Conservation (phyloP, 2,888 invertebrate species). For the Tipula lateralis region DNA sequence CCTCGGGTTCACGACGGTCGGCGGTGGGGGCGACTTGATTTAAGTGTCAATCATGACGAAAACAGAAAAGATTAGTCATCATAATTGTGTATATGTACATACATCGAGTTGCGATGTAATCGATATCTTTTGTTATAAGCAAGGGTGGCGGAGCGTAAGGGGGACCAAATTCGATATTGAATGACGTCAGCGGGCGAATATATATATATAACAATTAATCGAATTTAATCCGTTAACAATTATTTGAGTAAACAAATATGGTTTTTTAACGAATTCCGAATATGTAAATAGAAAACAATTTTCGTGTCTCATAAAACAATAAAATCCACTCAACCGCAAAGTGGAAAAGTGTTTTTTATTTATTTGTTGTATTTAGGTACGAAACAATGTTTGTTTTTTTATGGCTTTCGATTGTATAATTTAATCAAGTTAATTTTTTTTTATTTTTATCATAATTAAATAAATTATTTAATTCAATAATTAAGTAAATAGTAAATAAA, state of each 20-base stretch:
- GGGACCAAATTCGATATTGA: not conserved
- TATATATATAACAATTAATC: not conserved
- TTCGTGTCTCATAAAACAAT: not conserved
- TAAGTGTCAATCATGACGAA: constrained; percentile 6
- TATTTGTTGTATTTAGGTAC: too few relatives aligned
- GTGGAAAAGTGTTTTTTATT: not conserved
- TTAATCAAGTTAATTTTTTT: constrained; percentile 14
- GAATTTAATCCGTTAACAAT: not conserved
- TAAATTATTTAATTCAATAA: constrained; percentile 5
- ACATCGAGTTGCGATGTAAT: not conserved
- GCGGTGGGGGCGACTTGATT: not conserved
- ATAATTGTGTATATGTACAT: not conserved
- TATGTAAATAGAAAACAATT: not conserved
- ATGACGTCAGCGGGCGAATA: not conserved
- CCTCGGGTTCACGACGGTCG: too few relatives aligned
- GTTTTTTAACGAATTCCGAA: not conserved
- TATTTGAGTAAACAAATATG: not conserved
- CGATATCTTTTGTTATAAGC: not conserved
- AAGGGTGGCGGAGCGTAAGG: not conserved
- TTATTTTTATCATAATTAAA: constrained; percentile 9
- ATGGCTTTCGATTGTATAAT: not conserved
- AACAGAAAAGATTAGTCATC: not conserved
- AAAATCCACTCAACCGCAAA: not conserved
- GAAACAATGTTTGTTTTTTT: not conserved
- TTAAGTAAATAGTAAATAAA: not conserved